These are phyloP conservation scores for Gnatocerus cornutus DNA, from an alignment of 2,888 invertebrate species.

Conservation along the genomic window DNA sequence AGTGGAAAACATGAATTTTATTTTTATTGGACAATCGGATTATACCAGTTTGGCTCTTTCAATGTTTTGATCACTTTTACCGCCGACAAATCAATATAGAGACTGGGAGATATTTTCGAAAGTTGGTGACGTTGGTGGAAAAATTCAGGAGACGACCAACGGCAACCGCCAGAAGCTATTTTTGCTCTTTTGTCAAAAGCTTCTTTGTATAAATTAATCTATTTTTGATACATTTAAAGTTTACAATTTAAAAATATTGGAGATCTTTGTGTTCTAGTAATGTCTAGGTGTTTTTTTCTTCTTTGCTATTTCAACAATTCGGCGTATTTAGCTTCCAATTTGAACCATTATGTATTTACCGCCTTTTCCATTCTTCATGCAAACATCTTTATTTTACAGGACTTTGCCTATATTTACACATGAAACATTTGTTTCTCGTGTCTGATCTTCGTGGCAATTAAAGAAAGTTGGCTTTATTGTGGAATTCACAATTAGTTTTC, in stretches of 20 bases:
- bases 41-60: background rate
- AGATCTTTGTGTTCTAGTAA: too few relatives aligned
- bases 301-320: background rate
- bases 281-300: too few relatives aligned
- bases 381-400: constrained; percentile 2
- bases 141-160: too few relatives aligned
- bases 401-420: background rate
- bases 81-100: background rate
- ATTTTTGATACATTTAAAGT: too few relatives aligned
- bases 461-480: too few relatives aligned
- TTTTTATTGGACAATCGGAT: background rate
- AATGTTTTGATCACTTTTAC: background rate
- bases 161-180: too few relatives aligned
- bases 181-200: too few relatives aligned
- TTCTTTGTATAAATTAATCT: too few relatives aligned
- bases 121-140: too few relatives aligned
- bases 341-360: constrained; percentile 1
- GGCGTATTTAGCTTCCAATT: background rate
- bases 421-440: background rate
- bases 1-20: constrained; percentile 4
- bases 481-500: too few relatives aligned
- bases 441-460: background rate
- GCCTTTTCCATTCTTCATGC: background rate
- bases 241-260: too few relatives aligned
- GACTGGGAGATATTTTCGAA: too few relatives aligned